Evolutionary conservation across 2,888 invertebrate species (phyloP), one percentile per base, ranked within the genome.

Genomic region (Tachystola acroxantha): DNA sequence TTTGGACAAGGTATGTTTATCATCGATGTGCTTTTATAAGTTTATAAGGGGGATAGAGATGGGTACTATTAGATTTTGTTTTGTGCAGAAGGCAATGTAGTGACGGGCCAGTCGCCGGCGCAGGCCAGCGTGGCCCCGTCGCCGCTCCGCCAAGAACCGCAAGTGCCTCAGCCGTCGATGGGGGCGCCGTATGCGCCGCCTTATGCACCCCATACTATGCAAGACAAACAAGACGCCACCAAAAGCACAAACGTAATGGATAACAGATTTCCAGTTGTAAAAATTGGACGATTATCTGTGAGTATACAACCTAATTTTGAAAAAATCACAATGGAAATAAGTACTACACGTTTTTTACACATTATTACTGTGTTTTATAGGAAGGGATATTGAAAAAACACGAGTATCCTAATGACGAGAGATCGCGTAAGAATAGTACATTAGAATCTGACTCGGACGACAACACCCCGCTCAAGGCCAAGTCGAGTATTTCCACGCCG

Each of bases 71-170:
- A 24, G 10, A 10, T 34, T 19, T 10, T 27, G 4, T 24, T 24
- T n/a, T n/a, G 61, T 63, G 30, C 49, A 78, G 81, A 69, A 61
- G 84, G 84, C 40, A 85, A 84, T 62, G 82, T 77, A 39, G 65
- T 84, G 55, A 77, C 80, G 49, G 89, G 89, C 7, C 88, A 89
- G 45, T 90, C 91, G 27, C 90, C 91, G 40, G 90, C 90, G 12
- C 90, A 90, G 73, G 90, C 90, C 11, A 89, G 89, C 51, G 89
- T 89, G 38, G 90, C 90, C 24, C 90, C 90, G 12, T 86, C 88
- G 27, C 88, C 88, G 7, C 60, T 88, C 36, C 80, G 87, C 24
- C 79, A 77, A 43, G 87, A 88, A 62, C 86, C 86, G 2, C 85
- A 82, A 64, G 87, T 85, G 69, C 87, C 88, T 58, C 80, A 79